phyloP scores from a whole-genome alignment of 2,113 vertebrate genomes.

The Oreochromis spilurus region DNA sequence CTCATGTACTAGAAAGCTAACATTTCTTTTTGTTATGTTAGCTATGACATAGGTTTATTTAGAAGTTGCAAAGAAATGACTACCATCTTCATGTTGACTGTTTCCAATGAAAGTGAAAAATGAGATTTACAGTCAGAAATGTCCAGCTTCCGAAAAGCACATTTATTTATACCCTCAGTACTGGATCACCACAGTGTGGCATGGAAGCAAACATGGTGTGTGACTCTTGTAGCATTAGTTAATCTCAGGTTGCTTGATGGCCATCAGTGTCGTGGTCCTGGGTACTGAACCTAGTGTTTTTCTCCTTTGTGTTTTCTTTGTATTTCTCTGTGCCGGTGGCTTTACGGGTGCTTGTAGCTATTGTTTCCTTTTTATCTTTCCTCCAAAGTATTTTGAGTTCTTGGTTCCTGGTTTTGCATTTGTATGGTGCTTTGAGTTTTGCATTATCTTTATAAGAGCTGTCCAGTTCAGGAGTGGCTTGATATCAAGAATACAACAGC shows the following conservation, averaged over 20 bases:
- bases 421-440: neutral
- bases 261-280: neutral
- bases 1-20: neutral
- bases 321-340: neutral
- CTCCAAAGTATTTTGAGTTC: neutral
- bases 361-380: neutral
- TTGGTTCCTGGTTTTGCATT: neutral
- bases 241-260: neutral
- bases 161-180: neutral
- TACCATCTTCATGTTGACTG: neutral
- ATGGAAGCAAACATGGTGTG: neutral
- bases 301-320: neutral
- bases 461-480: neutral
- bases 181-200: neutral
- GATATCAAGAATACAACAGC: neutral
- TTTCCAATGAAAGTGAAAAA: neutral
- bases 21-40: neutral
- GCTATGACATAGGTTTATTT: neutral
- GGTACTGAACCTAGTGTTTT: neutral
- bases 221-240: neutral
- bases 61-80: neutral
- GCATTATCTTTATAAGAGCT: neutral
- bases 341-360: neutral
- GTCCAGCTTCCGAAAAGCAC: neutral
- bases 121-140: neutral